Evolutionary conservation across 2,888 invertebrate species (phyloP).

Genomic region (Rugalucina vietnamica): DNA sequence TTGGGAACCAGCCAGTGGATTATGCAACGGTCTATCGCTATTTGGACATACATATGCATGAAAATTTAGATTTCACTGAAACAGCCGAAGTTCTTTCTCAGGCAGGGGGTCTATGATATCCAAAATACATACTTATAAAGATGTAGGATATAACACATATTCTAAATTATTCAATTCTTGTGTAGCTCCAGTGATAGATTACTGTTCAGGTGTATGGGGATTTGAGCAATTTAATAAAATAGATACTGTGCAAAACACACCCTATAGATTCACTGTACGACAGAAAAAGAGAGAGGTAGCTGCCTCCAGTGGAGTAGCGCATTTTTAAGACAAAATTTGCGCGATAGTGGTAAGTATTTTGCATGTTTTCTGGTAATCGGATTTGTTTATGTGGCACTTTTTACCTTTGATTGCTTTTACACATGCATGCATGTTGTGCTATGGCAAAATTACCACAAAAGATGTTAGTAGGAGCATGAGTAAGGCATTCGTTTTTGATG

Average conservation of each 20-base stretch:
- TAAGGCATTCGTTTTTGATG: too few species aligned
- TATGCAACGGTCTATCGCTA: not conserved
- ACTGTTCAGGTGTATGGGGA: not conserved
- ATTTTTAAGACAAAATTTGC: too few species aligned
- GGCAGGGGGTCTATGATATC: conserved; percentile 13
- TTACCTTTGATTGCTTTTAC: too few species aligned
- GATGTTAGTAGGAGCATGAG: too few species aligned
- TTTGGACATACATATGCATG: not conserved
- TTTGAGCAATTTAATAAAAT: not conserved
- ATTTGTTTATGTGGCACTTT: too few species aligned
- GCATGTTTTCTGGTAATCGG: too few species aligned
- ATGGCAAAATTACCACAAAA: too few species aligned
- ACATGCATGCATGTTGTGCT: too few species aligned
- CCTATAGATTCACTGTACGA: too few species aligned
- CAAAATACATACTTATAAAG: conserved; percentile 19
- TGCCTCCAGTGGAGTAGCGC: too few species aligned
- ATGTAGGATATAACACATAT: not conserved
- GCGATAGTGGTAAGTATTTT: too few species aligned
- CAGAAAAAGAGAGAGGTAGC: too few species aligned
- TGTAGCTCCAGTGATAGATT: not conserved
- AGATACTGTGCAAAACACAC: not conserved
- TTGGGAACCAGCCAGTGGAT: not conserved
- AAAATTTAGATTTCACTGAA: not conserved
- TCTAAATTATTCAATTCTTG: not conserved
- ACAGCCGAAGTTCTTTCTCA: conserved; percentile 4